Conservation (phyloP, 2,888 invertebrate species). For the Oligia latruncula region DNA sequence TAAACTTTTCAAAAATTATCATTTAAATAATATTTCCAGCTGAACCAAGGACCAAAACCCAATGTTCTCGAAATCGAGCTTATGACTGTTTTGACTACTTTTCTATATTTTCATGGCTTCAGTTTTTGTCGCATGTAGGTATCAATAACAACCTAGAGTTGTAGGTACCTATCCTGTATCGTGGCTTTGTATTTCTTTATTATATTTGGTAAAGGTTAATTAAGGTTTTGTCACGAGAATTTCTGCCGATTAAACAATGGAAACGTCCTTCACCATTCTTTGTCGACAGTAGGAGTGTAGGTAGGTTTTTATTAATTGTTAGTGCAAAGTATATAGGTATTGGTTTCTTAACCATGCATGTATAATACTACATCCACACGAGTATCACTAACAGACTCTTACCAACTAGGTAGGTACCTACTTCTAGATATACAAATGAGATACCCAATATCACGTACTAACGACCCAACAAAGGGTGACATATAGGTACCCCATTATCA, state of each 20-base stretch:
- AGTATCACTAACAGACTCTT: not conserved
- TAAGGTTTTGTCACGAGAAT: slow-evolving; percentile 34
- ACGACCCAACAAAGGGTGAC: slow-evolving; percentile 50
- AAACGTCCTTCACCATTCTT: slow-evolving; percentile 40
- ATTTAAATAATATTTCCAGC: not conserved
- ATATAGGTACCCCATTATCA: slow-evolving; percentile 51
- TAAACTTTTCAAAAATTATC: not conserved
- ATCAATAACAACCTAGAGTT: not conserved
- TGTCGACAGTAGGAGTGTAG: not conserved
- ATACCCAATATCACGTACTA: slow-evolving; percentile 11
- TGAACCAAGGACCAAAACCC: not conserved
- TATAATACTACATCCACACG: not conserved
- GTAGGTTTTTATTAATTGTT: slow-evolving; percentile 31
- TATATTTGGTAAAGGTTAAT: slow-evolving; percentile 12
- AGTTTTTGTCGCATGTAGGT: not conserved
- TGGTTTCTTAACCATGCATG: not conserved
- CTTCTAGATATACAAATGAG: slow-evolving; percentile 7
- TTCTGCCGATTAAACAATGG: slow-evolving; percentile 39
- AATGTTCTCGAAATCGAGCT: not conserved
- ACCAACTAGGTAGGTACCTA: not conserved
- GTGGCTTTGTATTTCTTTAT: slow-evolving; percentile 20
- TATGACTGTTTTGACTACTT: not conserved
- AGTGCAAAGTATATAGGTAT: not conserved
- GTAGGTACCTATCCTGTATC: slow-evolving; percentile 1
- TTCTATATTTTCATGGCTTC: not conserved